Base-by-base conservation (phyloP, 2,797 vertebrate species). In the Pangasius djambal region DNA sequence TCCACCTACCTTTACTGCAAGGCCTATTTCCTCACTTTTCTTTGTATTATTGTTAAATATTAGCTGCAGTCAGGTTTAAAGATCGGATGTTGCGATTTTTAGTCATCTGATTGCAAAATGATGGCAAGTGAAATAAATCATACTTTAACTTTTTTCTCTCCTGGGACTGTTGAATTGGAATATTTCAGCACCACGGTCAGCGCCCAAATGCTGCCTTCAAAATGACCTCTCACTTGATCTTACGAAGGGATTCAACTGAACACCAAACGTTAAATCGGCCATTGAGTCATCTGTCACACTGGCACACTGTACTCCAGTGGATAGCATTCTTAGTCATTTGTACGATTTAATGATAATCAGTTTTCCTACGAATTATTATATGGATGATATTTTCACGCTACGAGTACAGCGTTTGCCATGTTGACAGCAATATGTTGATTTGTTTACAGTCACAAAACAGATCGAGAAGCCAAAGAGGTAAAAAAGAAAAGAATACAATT, bases 141-240 rank as follows among this genome's bases (percentile, higher is more conserved):
- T 82, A 16, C 44, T 25, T 48, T 52, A 40, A 61, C 13, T 67
- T 65, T 83, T 40, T 44, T 10, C 18, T 28, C 6, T 61, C n/a
- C 7, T 10, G 9, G 31, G 20, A 69, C 15, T 44, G 13, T 65
- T 63, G 34, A 63, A 0, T 61, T 78, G 9, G n/a, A 34, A 50
- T 87, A 34, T 34, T 86, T 96, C 95, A 96, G 96, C 91, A 96
- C 95, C 94, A 52, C 89, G 95, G 96, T 96, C 94, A 96, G 95
- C 94, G 91, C 67, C 83, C 40, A 34, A 83, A 85, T 34, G 10
- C 20, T 34, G 95, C 94, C 90, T 72, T 65, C 13, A 16, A 77
- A 86, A 59, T 37, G 48, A 25, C 20, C n/a, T 28, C n/a, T 65
- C 40, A 40, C 72, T 77, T 81, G 44, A 50, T 69, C 0, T 67